Percentiles rank a stretch among this genome's conserved stretches.
These are phyloP conservation scores for Crematogaster levior DNA, from an alignment of 2,888 invertebrate genomes.

Conservation along the genomic window DNA sequence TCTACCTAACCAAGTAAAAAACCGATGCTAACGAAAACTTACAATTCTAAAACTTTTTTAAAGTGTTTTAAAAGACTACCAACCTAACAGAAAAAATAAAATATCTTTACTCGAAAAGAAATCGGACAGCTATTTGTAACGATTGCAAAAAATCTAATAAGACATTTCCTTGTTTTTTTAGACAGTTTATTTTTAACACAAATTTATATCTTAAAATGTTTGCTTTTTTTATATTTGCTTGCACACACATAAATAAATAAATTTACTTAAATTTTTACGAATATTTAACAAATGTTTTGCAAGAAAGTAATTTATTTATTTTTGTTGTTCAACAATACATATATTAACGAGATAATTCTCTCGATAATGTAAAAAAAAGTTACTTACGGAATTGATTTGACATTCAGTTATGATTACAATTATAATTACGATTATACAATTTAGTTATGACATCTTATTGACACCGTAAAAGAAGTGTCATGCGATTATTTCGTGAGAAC, in stretches of 20 bases:
- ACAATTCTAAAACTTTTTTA: constrained; percentile 58
- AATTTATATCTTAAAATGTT: neutral
- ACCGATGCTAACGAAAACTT: constrained; percentile 47
- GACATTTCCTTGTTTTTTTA: neutral
- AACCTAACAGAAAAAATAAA: constrained; percentile 37
- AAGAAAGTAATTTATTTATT: neutral
- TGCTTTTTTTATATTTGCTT: neutral
- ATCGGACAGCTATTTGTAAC: constrained; percentile 11
- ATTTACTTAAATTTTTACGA: neutral
- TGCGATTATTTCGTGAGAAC: constrained; percentile 20
- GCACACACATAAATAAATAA: neutral
- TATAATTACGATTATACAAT: neutral
- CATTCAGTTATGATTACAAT: neutral
- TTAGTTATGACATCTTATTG: constrained; percentile 2
- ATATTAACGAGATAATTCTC: neutral
- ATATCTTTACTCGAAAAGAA: constrained; percentile 15
- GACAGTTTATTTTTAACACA: neutral
- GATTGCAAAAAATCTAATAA: neutral
- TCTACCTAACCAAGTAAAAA: constrained; percentile 53
- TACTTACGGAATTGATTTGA: neutral
- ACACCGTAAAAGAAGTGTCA: constrained; percentile 4
- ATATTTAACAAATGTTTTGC: neutral
- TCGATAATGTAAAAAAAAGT: neutral
- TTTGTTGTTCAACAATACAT: neutral
- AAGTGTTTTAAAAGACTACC: constrained; percentile 57